A percentile compares a stretch with the other conserved stretches of the same genome.
phyloP scores from a whole-genome alignment of 2,888 invertebrate species.

The Tenthredo amoena region DNA sequence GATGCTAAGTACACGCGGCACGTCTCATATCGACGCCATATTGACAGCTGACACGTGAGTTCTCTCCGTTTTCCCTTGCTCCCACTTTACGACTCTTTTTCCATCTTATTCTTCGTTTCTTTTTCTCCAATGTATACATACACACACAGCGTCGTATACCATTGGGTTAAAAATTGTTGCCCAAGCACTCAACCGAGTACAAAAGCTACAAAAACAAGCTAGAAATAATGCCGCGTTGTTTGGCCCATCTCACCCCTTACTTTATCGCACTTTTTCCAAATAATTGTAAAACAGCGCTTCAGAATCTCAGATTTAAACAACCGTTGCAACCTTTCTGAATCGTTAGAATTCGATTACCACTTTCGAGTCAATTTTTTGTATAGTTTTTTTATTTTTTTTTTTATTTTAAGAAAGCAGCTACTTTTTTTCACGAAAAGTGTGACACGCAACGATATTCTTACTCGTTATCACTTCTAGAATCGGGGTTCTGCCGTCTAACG shows the following conservation, averaged over 20 bases:
- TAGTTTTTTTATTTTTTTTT: not conserved
- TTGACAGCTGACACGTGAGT: conserved; percentile 65
- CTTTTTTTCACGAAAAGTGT: not conserved
- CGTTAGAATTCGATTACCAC: conserved; percentile 16
- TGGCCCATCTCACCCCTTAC: not conserved
- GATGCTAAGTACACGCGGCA: conserved; percentile 62
- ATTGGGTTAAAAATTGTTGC: not conserved
- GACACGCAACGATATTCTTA: conserved; percentile 24
- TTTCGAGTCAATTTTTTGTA: not conserved
- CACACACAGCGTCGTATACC: not conserved
- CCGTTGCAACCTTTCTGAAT: not conserved
- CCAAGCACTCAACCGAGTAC: not conserved
- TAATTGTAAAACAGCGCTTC: not conserved
- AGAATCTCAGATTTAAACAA: not conserved
- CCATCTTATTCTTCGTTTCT: conserved; percentile 8
- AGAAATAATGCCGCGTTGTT: not conserved
- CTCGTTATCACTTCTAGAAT: conserved; percentile 34
- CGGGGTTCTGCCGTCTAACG: not conserved
- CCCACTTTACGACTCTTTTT: not conserved
- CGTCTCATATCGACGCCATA: conserved; percentile 61
- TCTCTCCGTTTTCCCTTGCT: conserved; percentile 51
- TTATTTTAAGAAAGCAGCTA: not conserved
- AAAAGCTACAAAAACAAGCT: conserved; percentile 6
- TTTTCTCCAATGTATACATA: not conserved
- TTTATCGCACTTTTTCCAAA: not conserved